phyloP scores from a whole-genome alignment of 2,888 invertebrate genomes.

The Leptinotarsa tumamoca region DNA sequence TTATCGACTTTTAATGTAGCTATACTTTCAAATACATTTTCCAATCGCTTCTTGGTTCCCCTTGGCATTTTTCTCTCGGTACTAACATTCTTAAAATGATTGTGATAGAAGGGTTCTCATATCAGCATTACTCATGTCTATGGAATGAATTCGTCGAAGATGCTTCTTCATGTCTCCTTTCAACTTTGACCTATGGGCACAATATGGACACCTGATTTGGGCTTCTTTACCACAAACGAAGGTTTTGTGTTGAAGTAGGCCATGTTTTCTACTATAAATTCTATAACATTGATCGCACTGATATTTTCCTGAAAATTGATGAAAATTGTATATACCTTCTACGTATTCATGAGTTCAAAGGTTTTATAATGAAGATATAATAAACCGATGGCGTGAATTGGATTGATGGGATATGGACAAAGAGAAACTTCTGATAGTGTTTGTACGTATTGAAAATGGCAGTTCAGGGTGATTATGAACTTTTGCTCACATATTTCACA shows the following conservation, averaged over 20 bases:
- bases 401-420: too few species aligned
- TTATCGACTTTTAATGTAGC: too few species aligned
- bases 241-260: slow-evolving; percentile 47
- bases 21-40: too few species aligned
- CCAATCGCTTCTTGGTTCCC: too few species aligned
- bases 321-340: background rate
- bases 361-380: too few species aligned
- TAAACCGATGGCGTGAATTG: background rate
- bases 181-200: slow-evolving; percentile 37
- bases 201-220: slow-evolving; percentile 61
- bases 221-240: slow-evolving; percentile 55
- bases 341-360: too few species aligned
- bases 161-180: slow-evolving; percentile 36
- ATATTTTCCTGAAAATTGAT: slow-evolving; percentile 18
- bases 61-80: too few species aligned
- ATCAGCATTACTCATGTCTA: slow-evolving; percentile 12
- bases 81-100: background rate
- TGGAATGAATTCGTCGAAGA: slow-evolving; percentile 28
- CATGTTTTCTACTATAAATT: slow-evolving; percentile 30
- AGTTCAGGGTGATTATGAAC: too few species aligned
- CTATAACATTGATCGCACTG: slow-evolving; percentile 34
- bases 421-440: too few species aligned
- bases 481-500: too few species aligned
- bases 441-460: too few species aligned
- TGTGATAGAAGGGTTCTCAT: background rate